These are phyloP conservation scores for Drosophila pseudotalamancana DNA, from an alignment of 2,888 invertebrate genomes.

Conservation along the genomic window DNA sequence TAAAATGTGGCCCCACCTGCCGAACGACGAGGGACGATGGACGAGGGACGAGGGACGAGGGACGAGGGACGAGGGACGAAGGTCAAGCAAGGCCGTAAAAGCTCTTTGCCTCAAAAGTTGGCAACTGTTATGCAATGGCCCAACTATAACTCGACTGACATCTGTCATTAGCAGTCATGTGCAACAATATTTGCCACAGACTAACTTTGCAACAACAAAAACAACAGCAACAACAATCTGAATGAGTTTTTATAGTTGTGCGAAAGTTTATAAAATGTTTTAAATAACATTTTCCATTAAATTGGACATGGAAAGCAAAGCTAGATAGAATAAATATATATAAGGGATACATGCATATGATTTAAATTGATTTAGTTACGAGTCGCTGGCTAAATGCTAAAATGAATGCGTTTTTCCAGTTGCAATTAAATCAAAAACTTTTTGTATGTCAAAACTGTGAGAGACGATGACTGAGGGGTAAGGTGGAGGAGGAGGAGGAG, in stretches of 20 bases:
- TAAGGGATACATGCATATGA: conserved; percentile 31
- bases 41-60: too few species aligned
- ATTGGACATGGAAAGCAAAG: conserved; percentile 34
- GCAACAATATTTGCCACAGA: conserved; percentile 39
- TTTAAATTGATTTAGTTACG: conserved; percentile 49
- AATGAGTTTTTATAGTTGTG: conserved; percentile 15
- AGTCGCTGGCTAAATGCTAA: conserved; percentile 9
- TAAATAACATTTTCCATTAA: conserved; percentile 57
- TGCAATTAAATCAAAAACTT: conserved; percentile 55
- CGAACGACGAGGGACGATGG: too few species aligned
- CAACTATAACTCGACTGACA: conserved; percentile 38
- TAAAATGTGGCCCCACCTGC: background rate
- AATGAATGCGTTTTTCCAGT: conserved; percentile 25
- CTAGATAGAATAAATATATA: background rate
- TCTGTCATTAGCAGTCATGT: conserved; percentile 53
- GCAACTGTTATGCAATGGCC: background rate
- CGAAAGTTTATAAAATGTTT: conserved; percentile 44
- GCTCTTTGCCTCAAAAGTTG: conserved; percentile 30
- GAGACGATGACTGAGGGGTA: background rate
- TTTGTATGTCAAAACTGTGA: conserved; percentile 46
- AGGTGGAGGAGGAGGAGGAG: background rate
- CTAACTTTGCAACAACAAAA: conserved; percentile 29
- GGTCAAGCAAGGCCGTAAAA: conserved; percentile 3
- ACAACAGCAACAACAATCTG: conserved; percentile 4
- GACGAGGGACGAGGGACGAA: too few species aligned